Evolutionary conservation across 2,888 invertebrate species (phyloP), one percentile per base, ranked within the genome.

Genomic region (Idaea biselata): DNA sequence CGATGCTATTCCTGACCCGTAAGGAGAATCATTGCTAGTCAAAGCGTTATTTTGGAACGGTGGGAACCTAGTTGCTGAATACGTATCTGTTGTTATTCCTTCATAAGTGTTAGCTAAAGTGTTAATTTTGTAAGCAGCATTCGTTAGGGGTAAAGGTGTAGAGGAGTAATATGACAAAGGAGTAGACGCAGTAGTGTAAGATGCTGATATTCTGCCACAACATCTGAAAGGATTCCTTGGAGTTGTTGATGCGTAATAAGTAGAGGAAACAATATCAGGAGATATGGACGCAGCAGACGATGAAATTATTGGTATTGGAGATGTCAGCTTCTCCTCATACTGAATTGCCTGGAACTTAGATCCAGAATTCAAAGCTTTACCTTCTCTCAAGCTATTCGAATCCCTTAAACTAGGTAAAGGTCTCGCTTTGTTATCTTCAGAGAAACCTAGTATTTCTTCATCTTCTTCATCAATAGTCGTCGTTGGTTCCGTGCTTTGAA

Each of bases 371-470:
- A 90, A 78, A n/a, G 91, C 81, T 64, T 94, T 93, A 6, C 92
- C 82, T 78, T 89, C 89, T 68, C 91, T 77, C n/a, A 83, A 60
- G 44, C 1, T 44, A 44, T 44, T 44, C 1, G 44, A 44, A 8
- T 89, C 89, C 68, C 91, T 77, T n/a, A 83, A 60, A 57, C 79
- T 78, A 31, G 81, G 76, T 60, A 84, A 74, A 3, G 72, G 63
- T 0, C 79, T 72, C 18, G 79, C 77, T 79, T 90, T 91, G 58
- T 89, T 84, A 63, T 91, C 96, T 78, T 96, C 96, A 1, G 96
- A 96, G 78, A 96, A 96, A 65, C 96, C 96, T 60, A 96, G 81
- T 18, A 96, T 94, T 86, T 96, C 97, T 70, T 96, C 95, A 70
- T 96, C 96, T 71, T 95, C 96, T 73, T 95, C 95, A 61, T 94